Base-by-base conservation (phyloP, 2,888 invertebrate genomes). In the Stratiomys singularior region DNA sequence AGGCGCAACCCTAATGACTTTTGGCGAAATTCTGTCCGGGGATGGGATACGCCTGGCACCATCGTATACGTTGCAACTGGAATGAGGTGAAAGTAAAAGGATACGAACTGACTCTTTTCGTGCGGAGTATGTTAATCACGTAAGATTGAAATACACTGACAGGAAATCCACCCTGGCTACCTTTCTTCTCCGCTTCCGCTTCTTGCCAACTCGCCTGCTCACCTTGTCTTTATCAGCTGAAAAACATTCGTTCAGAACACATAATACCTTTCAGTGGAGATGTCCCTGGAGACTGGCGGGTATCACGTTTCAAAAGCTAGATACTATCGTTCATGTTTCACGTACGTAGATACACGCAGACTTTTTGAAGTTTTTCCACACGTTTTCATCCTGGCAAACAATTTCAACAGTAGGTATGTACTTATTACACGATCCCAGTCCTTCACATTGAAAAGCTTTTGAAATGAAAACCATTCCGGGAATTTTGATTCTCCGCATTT, bases 71-170 rank as follows among this genome's bases (percentile, higher is more conserved):
- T 13, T 18, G 18, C 3, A 52, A 52, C 15, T 9, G 52, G 52
- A 4, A 52, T 4, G 52, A 52, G 15, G 52, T 52, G 15, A 52
- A 60, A 60, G 58, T 60, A 60, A 60, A 25, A 60, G 25, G 58
- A 60, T 60, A 60, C 58, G 25, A 23, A 11, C 58, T 52, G 25
- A 25, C 23, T 60, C 9, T 60, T 60, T 60, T 60, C 58, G 23
- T 60, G 25, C 13, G 2, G 58, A 60, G 58, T 25, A 60, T 60
- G 58, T 60, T 60, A 60, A 60, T 60, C 58, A 60, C 58, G 58
- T 60, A 60, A 60, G 58, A 9, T 60, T 60, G 23, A 60, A 25
- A 25, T 25, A 60, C 5, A 60, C 21, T 23, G 18, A 18, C 15
- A 23, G 58, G 25, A 52, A 52, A 52, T 18, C 18, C 15, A 52